Conservation (phyloP, 2,888 invertebrate genomes). For the Podotricha telesiphe region DNA sequence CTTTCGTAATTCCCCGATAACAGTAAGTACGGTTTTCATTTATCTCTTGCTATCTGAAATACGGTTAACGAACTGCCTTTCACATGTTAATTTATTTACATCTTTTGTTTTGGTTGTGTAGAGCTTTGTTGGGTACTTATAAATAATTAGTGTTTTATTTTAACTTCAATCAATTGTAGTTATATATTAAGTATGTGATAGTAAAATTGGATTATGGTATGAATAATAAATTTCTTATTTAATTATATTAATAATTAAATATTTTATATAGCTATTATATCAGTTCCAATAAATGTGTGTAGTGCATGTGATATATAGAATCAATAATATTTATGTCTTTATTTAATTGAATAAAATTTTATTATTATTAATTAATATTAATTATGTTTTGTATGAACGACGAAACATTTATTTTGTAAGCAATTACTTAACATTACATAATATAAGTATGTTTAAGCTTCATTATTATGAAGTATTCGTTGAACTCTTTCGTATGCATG, state of each 20-base stretch:
- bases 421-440: not conserved
- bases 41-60: conserved; percentile 44
- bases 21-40: conserved; percentile 68
- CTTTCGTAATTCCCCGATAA: conserved; percentile 76
- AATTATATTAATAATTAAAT: not conserved
- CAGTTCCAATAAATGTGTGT: not conserved
- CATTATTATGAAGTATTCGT: conserved; percentile 53
- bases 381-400: not conserved
- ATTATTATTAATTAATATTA: not conserved
- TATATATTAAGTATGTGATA: not conserved
- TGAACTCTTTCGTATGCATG: conserved; percentile 65
- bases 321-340: not conserved
- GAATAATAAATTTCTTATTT: not conserved
- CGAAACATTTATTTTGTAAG: not conserved
- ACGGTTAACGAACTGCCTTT: conserved; percentile 34
- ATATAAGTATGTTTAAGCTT: not conserved
- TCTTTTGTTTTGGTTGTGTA: conserved; percentile 27
- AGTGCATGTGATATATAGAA: not conserved
- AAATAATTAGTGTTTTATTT: not conserved
- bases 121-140: not conserved
- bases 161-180: not conserved
- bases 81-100: conserved; percentile 32
- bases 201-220: not conserved
- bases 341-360: not conserved
- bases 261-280: not conserved